These are phyloP conservation scores for Amaurobius ferox DNA, from an alignment of 2,888 invertebrate genomes.

Conservation along the genomic window DNA sequence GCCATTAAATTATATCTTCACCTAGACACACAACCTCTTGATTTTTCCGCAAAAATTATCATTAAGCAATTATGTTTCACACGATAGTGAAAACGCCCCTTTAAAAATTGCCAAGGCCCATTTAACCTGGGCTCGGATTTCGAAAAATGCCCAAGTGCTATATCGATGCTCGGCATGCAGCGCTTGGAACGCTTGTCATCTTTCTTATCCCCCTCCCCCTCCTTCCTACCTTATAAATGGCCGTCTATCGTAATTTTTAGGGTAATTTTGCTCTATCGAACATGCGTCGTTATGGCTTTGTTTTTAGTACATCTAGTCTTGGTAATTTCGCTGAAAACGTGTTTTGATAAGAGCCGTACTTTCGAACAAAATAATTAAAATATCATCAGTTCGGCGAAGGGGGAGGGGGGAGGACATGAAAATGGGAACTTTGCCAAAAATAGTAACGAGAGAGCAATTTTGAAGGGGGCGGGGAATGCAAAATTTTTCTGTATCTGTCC, in stretches of 20 bases:
- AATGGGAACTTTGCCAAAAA: slow-evolving; percentile 9
- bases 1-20: background rate
- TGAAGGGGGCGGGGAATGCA: background rate
- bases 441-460: slow-evolving; percentile 29
- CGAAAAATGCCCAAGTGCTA: background rate
- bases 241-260: slow-evolving; percentile 51
- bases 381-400: background rate
- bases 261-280: slow-evolving; percentile 48
- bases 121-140: background rate
- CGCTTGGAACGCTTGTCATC: too few species aligned
- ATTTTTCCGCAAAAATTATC: background rate
- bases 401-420: background rate
- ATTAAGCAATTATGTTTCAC: background rate
- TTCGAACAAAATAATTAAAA: slow-evolving; percentile 11
- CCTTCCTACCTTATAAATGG: slow-evolving; percentile 30
- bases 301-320: slow-evolving; percentile 43
- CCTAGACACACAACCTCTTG: background rate
- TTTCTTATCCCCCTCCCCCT: background rate
- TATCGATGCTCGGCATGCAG: too few species aligned
- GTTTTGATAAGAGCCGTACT: background rate
- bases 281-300: slow-evolving; percentile 41
- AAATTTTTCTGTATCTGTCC: slow-evolving; percentile 7
- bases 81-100: background rate
- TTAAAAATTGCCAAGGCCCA: background rate
- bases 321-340: slow-evolving; percentile 6